Percentiles rank a stretch among this genome's conserved stretches.
phyloP scores from a whole-genome alignment of 2,888 invertebrate species.

The Sinelater perroti region DNA sequence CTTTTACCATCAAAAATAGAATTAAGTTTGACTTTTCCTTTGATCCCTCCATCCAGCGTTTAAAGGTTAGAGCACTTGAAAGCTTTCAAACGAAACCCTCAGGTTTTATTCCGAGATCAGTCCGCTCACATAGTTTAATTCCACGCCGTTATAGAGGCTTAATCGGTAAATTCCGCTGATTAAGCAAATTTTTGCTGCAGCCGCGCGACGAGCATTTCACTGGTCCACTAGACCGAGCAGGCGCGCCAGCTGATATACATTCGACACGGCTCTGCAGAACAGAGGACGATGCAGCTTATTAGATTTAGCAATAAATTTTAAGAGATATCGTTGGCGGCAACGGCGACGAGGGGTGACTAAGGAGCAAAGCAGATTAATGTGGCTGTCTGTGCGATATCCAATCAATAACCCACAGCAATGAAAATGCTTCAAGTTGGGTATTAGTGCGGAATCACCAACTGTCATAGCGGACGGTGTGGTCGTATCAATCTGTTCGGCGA shows the following conservation, averaged over 20 bases:
- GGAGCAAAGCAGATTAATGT: slow-evolving; percentile 43
- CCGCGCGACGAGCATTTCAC: neutral
- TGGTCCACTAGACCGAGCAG: slow-evolving; percentile 10
- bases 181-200: neutral
- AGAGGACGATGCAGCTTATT: slow-evolving; percentile 20
- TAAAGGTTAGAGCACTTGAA: slow-evolving; percentile 4
- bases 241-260: slow-evolving; percentile 14
- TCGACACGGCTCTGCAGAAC: slow-evolving; percentile 8
- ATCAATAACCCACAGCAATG: slow-evolving; percentile 44
- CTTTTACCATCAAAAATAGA: slow-evolving; percentile 18
- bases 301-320: slow-evolving; percentile 38
- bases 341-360: slow-evolving; percentile 26
- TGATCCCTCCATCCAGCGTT: slow-evolving; percentile 19
- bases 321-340: slow-evolving; percentile 37
- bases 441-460: slow-evolving; percentile 40
- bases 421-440: slow-evolving; percentile 37
- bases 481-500: slow-evolving; percentile 38
- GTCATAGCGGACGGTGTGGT: slow-evolving; percentile 38
- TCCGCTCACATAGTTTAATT: slow-evolving; percentile 10
- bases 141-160: neutral
- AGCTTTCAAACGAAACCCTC: slow-evolving; percentile 20
- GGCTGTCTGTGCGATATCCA: slow-evolving; percentile 41
- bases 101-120: slow-evolving; percentile 16
- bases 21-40: slow-evolving; percentile 23
- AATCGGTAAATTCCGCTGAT: slow-evolving; percentile 1